A percentile compares a stretch with the other conserved stretches of the same genome.
Conservation (phyloP, 1,140 invertebrate species). For the Zaprionus vittiger region DNA sequence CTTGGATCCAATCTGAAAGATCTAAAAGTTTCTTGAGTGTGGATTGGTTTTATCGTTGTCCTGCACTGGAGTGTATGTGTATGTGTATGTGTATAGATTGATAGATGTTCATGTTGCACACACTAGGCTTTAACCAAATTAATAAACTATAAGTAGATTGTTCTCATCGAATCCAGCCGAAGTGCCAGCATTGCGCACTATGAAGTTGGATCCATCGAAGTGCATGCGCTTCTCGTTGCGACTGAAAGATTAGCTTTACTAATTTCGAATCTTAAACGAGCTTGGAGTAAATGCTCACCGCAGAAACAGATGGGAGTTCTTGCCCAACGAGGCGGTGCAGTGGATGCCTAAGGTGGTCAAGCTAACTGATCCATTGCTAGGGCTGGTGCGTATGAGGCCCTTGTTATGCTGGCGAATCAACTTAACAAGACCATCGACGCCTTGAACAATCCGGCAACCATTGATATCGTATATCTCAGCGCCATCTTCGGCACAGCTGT, state of each 20-base stretch:
- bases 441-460: conserved; percentile 92
- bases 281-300: conserved; percentile 83
- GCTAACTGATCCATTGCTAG: conserved; percentile 92
- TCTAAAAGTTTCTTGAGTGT: background rate
- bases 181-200: conserved; percentile 93
- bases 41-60: background rate
- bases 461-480: conserved; percentile 94
- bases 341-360: conserved; percentile 92
- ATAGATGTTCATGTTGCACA: conserved; percentile 23
- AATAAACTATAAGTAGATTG: conserved; percentile 94
- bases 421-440: conserved; percentile 92
- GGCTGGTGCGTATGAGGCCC: conserved; percentile 91
- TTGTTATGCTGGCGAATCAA: conserved; percentile 92
- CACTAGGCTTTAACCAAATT: conserved; percentile 60
- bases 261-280: background rate
- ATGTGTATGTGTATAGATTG: conserved; percentile 16
- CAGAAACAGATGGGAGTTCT: conserved; percentile 93
- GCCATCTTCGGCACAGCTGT: conserved; percentile 91
- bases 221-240: conserved; percentile 93
- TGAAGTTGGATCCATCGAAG: conserved; percentile 93
- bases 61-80: too few species aligned
- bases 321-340: conserved; percentile 92
- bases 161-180: conserved; percentile 94
- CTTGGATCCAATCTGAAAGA: background rate
- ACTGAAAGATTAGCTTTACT: conserved; percentile 56